These are phyloP conservation scores for Struthidea cinerea DNA, from an alignment of 2,113 vertebrate genomes.

Conservation along the genomic window DNA sequence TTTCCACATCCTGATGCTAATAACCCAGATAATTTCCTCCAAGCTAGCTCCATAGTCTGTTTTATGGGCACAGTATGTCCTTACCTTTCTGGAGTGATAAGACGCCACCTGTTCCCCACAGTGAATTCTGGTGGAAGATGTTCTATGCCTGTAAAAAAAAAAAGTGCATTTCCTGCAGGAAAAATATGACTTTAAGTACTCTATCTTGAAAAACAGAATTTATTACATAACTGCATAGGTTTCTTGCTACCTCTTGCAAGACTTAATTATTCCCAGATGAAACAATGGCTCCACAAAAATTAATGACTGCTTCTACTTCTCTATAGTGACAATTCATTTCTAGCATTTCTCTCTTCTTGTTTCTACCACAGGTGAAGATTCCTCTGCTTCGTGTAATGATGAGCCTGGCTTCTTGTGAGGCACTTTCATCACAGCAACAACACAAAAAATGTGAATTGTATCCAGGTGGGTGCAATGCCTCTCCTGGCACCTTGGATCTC, in stretches of 20 bases:
- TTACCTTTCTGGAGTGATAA: not conserved
- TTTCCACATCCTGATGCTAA: constrained; percentile 38
- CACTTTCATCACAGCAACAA: not conserved
- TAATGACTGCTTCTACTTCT: not conserved
- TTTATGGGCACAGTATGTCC: not conserved
- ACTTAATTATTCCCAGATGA: not conserved
- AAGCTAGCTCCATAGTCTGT: not conserved
- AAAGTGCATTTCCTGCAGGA: not conserved
- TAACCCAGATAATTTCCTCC: constrained; percentile 19
- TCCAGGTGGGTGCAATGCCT: not conserved
- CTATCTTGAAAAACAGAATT: not conserved
- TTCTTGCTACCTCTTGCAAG: not conserved
- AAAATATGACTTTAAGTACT: not conserved
- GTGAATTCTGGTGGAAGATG: not conserved
- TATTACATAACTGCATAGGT: not conserved
- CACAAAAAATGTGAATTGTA: not conserved
- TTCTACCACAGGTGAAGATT: not conserved
- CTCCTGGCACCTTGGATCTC: not conserved
- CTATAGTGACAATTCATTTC: not conserved
- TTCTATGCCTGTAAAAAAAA: not conserved
- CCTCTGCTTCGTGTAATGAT: not conserved
- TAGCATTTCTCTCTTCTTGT: not conserved
- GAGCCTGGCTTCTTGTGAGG: not conserved
- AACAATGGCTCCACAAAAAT: not conserved
- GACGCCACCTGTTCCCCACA: not conserved